Evolutionary conservation across 2,113 vertebrate genomes (phyloP).

Genomic region (Callospermophilus lateralis): DNA sequence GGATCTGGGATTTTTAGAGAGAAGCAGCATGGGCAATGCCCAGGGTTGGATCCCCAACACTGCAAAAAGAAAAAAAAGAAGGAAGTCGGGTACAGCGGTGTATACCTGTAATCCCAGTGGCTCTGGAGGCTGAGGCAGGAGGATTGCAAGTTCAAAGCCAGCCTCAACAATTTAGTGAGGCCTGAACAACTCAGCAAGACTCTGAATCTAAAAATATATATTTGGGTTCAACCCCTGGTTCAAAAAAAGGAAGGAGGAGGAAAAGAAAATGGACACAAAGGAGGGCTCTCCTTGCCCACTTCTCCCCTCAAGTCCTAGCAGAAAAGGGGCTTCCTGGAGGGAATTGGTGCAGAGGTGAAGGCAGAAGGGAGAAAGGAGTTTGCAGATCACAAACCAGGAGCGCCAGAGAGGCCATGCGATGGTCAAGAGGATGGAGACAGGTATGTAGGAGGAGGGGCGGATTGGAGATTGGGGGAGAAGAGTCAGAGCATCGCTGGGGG

Average conservation of each 20-base stretch:
- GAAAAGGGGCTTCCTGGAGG: background rate
- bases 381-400: background rate
- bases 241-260: background rate
- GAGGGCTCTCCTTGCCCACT: background rate
- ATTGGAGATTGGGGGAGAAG: background rate
- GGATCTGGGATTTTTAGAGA: background rate
- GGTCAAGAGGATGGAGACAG: too few species aligned
- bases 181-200: too few species aligned
- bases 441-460: background rate
- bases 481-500: background rate
- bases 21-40: background rate
- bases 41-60: background rate
- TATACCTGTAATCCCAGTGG: too few species aligned
- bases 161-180: too few species aligned
- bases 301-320: rapidly evolving
- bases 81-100: too few species aligned
- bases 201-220: too few species aligned
- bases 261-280: background rate
- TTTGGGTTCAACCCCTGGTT: background rate
- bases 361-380: background rate
- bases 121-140: too few species aligned
- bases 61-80: background rate
- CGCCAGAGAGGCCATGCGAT: background rate
- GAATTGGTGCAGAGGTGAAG: background rate
- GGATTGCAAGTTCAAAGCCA: too few species aligned